A percentile compares a stretch with the other conserved stretches of the same genome.
Evolutionary conservation across 2,113 vertebrate genomes (phyloP).

Genomic region (Pristiophorus japonicus): DNA sequence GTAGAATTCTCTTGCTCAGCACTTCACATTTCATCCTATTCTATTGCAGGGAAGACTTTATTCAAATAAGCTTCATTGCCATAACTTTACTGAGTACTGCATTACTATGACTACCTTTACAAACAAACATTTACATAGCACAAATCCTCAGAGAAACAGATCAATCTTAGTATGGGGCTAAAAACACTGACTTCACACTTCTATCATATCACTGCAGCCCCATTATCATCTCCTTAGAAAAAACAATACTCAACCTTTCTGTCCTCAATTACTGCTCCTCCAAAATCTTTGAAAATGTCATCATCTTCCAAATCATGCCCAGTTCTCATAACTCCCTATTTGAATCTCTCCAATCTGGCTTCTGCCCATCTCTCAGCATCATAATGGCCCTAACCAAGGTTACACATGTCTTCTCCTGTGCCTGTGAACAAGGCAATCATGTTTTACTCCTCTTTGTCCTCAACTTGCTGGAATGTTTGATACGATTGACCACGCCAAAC

Average conservation of each 20-base stretch:
- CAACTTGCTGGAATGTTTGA: neutral
- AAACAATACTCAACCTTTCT: neutral
- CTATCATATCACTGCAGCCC: neutral
- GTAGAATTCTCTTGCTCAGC: neutral
- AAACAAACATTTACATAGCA: neutral
- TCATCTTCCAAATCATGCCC: neutral
- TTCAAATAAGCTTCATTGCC: neutral
- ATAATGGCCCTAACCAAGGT: neutral
- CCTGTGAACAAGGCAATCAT: neutral
- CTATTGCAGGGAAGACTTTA: neutral
- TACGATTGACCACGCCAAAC: neutral
- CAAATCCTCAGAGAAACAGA: neutral
- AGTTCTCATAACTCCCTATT: neutral
- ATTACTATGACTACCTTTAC: neutral
- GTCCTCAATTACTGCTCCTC: neutral
- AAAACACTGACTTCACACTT: neutral
- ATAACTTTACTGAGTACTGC: neutral
- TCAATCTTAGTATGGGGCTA: neutral
- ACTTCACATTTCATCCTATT: neutral
- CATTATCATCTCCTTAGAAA: neutral
- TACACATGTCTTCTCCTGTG: neutral
- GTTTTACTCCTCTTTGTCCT: neutral
- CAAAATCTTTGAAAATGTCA: neutral
- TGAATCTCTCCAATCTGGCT: neutral
- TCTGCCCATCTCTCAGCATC: neutral